Evolutionary conservation across 2,888 invertebrate genomes (phyloP).

Genomic region (Tridacna gigas): DNA sequence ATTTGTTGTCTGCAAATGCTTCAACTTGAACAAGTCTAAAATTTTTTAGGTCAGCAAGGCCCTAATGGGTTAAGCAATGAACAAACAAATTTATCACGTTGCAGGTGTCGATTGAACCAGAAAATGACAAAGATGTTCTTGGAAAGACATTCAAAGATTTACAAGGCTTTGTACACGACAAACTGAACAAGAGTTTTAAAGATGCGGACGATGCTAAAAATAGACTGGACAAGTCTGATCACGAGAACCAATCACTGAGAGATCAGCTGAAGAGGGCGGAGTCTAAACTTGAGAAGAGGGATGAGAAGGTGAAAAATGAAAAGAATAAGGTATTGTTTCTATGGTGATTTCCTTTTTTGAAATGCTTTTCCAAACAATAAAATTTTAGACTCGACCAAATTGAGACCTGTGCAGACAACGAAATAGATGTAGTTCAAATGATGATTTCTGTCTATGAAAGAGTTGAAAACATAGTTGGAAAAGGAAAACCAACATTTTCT

Average conservation of each 20-base stretch:
- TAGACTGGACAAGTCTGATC: slow-evolving; percentile 73
- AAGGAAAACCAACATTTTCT: too few species aligned
- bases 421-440: too few species aligned
- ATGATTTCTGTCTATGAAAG: too few species aligned
- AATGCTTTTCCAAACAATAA: too few species aligned
- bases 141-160: slow-evolving; percentile 80
- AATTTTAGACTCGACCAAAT: too few species aligned
- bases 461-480: too few species aligned
- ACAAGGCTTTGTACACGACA: slow-evolving; percentile 78
- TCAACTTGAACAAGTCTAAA: too few species aligned
- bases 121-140: slow-evolving; percentile 75
- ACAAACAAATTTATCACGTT: neutral
- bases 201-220: slow-evolving; percentile 75
- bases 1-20: too few species aligned
- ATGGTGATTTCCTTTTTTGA: too few species aligned
- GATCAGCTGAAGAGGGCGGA: slow-evolving; percentile 76
- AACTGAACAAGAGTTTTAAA: slow-evolving; percentile 74
- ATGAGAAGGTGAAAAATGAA: slow-evolving; percentile 69
- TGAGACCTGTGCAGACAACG: too few species aligned
- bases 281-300: slow-evolving; percentile 66
- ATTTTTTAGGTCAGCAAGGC: too few species aligned
- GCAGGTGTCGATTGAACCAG: slow-evolving; percentile 75
- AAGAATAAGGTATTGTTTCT: slow-evolving; percentile 60
- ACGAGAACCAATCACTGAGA: slow-evolving; percentile 75
- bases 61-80: neutral